These are phyloP conservation scores for Zaprionus lineosus DNA, from an alignment of 2,888 invertebrate species.

Conservation along the genomic window DNA sequence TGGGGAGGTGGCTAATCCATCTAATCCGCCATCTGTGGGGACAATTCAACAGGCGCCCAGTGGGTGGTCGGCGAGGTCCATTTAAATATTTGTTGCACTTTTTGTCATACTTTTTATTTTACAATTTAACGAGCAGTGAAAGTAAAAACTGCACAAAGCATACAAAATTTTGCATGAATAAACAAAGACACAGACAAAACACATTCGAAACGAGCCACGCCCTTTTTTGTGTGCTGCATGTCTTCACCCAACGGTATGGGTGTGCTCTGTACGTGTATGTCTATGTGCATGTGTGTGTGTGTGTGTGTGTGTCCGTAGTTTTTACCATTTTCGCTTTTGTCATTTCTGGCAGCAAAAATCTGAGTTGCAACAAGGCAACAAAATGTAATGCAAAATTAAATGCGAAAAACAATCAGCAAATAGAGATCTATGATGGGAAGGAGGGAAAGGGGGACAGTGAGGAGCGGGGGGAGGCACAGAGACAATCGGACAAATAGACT, in stretches of 20 bases:
- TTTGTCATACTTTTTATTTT: constrained; percentile 7
- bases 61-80: constrained; percentile 43
- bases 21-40: no score
- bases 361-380: constrained; percentile 62
- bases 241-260: background rate
- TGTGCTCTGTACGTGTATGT: no score
- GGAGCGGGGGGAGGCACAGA: constrained; percentile 6
- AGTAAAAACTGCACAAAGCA: constrained; percentile 47
- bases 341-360: constrained; percentile 54
- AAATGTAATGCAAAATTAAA: constrained; percentile 72
- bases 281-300: no score
- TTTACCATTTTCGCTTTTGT: constrained; percentile 13
- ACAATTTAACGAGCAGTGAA: constrained; percentile 54
- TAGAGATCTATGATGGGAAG: no score
- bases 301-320: background rate
- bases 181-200: constrained; percentile 42
- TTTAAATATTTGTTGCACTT: constrained; percentile 54
- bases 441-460: constrained; percentile 3
- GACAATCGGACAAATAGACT: background rate
- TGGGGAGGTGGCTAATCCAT: no score
- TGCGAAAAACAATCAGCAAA: constrained; percentile 60
- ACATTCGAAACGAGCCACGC: constrained; percentile 46
- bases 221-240: constrained; percentile 44
- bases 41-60: constrained; percentile 17
- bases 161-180: constrained; percentile 63